A percentile compares a stretch with the other conserved stretches of the same genome.
These are phyloP conservation scores for Nephila pilipes DNA, from an alignment of 1,140 invertebrate species.

Conservation along the genomic window DNA sequence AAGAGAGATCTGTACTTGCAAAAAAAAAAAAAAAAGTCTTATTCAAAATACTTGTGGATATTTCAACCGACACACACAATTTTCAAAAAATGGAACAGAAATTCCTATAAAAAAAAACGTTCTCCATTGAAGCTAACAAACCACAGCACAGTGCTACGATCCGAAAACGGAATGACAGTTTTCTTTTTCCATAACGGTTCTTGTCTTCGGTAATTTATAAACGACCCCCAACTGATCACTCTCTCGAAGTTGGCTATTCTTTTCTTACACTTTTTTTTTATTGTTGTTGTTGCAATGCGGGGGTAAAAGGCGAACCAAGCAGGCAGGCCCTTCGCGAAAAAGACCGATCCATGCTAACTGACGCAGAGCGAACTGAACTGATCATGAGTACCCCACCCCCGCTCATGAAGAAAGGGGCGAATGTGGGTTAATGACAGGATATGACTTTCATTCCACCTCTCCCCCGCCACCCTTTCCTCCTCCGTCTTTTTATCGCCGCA, in stretches of 20 bases:
- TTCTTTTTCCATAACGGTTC: neutral
- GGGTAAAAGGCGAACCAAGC: neutral
- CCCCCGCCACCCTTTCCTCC: neutral
- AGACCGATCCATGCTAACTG: conserved; percentile 32
- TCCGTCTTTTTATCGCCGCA: conserved; percentile 20
- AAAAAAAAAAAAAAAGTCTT: neutral
- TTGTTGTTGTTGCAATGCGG: neutral
- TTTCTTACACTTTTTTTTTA: conserved; percentile 11
- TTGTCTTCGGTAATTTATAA: neutral
- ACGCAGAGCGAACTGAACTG: conserved; percentile 45
- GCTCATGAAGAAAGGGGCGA: conserved; percentile 71
- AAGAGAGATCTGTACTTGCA: neutral
- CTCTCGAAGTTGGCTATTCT: conserved; percentile 8
- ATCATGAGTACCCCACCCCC: conserved; percentile 65
- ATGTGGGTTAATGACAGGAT: conserved; percentile 77
- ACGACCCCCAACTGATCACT: neutral
- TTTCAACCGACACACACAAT: no score
- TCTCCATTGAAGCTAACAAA: no score
- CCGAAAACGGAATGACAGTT: neutral
- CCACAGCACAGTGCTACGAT: neutral
- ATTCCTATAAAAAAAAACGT: neutral
- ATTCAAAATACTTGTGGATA: no score
- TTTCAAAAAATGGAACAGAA: neutral
- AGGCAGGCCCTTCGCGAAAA: neutral
- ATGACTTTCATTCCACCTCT: conserved; percentile 54